phyloP scores from a whole-genome alignment of 2,797 vertebrate genomes.

The Triplophysa yarkandensis region DNA sequence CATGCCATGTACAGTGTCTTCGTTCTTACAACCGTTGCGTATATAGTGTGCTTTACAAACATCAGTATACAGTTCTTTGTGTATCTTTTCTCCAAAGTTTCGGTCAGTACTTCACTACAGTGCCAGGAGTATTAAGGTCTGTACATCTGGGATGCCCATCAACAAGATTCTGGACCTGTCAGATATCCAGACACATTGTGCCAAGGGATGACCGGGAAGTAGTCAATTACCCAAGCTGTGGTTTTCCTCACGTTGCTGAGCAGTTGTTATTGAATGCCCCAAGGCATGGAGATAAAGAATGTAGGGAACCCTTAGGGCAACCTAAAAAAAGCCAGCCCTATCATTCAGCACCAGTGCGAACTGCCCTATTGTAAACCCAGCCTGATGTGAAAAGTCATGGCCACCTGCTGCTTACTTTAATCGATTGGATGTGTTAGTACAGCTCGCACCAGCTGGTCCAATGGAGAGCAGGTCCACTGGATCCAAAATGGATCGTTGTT shows the following conservation, averaged over 20 bases:
- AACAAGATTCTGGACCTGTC: constrained; percentile 9
- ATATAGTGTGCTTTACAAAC: too few species aligned
- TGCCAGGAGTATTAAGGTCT: background rate
- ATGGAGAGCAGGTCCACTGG: background rate
- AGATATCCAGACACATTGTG: constrained; percentile 3
- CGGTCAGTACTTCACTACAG: constrained; percentile 8
- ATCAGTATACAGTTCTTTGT: constrained; percentile 12
- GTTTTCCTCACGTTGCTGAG: constrained; percentile 7
- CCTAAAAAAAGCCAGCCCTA: background rate
- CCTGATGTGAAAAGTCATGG: background rate
- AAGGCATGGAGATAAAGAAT: constrained; percentile 4
- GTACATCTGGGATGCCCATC: constrained; percentile 7
- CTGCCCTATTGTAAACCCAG: background rate
- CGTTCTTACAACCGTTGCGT: too few species aligned
- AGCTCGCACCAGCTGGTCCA: background rate
- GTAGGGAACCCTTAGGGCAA: background rate
- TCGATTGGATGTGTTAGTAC: constrained; percentile 3
- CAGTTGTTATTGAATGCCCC: constrained; percentile 29
- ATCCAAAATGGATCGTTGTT: constrained; percentile 9
- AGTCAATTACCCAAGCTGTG: constrained; percentile 13
- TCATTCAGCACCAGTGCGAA: constrained; percentile 1
- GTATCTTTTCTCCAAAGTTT: background rate
- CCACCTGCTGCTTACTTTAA: constrained; percentile 4
- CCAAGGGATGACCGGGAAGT: constrained; percentile 5
- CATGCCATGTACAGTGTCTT: too few species aligned